These are phyloP conservation scores for Petroica traversi DNA, from an alignment of 2,113 vertebrate species.

Conservation along the genomic window DNA sequence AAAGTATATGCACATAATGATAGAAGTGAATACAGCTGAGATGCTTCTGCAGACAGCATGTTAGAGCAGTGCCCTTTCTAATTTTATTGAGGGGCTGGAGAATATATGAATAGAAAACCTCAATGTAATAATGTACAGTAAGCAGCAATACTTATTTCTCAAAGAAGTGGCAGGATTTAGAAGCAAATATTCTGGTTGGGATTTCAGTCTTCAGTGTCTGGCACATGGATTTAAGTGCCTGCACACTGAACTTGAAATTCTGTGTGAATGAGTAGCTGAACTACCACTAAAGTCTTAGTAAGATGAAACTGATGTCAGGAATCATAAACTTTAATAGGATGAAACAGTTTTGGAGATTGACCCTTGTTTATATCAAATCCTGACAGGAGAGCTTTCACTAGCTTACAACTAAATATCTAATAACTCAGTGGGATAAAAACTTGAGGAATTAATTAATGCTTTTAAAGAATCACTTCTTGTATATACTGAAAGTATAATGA, in stretches of 20 bases:
- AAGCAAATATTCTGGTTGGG: not conserved
- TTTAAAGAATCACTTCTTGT: not conserved
- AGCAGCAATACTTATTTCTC: not conserved
- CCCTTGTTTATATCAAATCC: not conserved
- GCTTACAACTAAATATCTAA: not conserved
- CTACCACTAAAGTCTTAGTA: not conserved
- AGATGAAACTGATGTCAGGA: not conserved
- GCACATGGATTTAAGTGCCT: not conserved
- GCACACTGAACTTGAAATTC: not conserved
- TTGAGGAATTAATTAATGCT: not conserved
- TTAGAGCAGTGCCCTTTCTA: not conserved
- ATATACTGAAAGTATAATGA: not conserved
- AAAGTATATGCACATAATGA: conserved; percentile 21
- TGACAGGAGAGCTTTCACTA: not conserved
- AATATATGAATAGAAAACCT: not conserved
- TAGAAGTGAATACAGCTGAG: not conserved
- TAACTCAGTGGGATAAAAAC: not conserved
- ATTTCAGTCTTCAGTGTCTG: not conserved
- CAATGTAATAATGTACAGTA: not conserved
- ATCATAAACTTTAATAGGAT: not conserved
- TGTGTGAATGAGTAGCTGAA: not conserved
- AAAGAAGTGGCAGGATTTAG: not conserved
- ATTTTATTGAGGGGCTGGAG: not conserved
- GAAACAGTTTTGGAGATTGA: not conserved
- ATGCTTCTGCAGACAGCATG: not conserved